Conservation (phyloP, 2,888 invertebrate genomes). For the Mesodorylaimus sp. region DNA sequence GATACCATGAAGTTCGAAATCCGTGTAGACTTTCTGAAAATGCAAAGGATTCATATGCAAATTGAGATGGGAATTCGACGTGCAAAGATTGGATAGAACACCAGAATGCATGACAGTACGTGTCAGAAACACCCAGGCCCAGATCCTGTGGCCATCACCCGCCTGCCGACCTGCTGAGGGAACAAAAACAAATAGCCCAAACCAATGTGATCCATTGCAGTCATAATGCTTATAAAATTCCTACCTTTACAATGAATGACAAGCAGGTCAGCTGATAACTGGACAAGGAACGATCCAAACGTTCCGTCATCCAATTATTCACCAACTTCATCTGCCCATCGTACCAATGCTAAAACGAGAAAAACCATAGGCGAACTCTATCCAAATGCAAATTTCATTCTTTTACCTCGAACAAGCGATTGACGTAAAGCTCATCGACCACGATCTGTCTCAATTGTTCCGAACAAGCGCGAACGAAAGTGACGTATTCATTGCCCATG, state of each 20-base stretch:
- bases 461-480: conserved; percentile 88
- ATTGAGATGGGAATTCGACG: no score
- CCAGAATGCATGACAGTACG: background rate
- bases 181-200: no score
- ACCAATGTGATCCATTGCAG: no score
- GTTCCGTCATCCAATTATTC: conserved; percentile 78
- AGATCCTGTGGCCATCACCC: no score
- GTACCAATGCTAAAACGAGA: conserved; percentile 66
- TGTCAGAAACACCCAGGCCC: background rate
- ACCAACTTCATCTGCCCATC: conserved; percentile 77
- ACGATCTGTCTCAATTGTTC: conserved; percentile 95
- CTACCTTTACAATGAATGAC: conserved; percentile 77
- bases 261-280: conserved; percentile 93
- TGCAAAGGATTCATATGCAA: conserved; percentile 13
- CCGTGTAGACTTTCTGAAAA: conserved; percentile 83
- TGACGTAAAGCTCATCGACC: conserved; percentile 61
- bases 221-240: no score
- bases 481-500: conserved; percentile 79
- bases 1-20: conserved; percentile 96
- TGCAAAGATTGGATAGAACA: background rate
- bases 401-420: conserved; percentile 53
- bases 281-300: conserved; percentile 77
- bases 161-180: no score
- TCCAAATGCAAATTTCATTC: background rate
- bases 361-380: background rate